Evolutionary conservation across 1,140 invertebrate species (phyloP), one percentile per base, ranked within the genome.

Genomic region (Panulirus ornatus): DNA sequence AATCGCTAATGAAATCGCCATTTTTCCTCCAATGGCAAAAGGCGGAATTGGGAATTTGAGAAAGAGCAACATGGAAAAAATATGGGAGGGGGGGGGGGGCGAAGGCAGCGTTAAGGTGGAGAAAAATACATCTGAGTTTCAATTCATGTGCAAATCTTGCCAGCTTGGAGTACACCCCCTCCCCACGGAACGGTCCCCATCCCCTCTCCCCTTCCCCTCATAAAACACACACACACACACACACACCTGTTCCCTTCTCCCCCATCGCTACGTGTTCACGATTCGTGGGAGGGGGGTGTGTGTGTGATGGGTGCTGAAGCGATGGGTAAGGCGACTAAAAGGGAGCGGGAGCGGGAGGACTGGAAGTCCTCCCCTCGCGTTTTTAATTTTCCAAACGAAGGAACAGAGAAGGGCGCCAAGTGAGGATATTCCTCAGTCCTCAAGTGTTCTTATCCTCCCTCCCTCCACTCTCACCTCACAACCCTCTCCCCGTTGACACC

Each of bases 121-220:
- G 34, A 75, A 73, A 85, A 75, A 85, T 76, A 44, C 40, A 44
- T 66, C 71, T 30, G 34, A 42, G 71, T 14, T 85, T 42, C 84
- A 8, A 85, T 85, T 85, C 66, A 85, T 22, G 66, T 85, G 84
- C 84, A 85, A 85, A 85, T 85, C 71, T 75, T n/a, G 84, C 42
- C 22, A n/a, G 51, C 66, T 76, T 75, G 36, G 42, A 44, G 44
- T 54, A 30, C 38, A 63, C 51, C 34, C 38, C 36, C 54, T n/a
- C 44, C 76, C 34, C 38, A 9, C n/a, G 40, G 36, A n/a, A 3
- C 44, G 36, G 22, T 40, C 34, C 38, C 22, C 81, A 63, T 34
- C 36, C 51, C 63, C 54, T 66, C 36, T 83, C 81, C 63, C 58
- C 66, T 58, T 84, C 51, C 66, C 81, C 66, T n/a, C 36, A 34